Percentiles rank a stretch among this genome's conserved stretches.
These are phyloP conservation scores for Pachyuromys duprasi DNA, from an alignment of 2,797 vertebrate genomes.

Conservation along the genomic window DNA sequence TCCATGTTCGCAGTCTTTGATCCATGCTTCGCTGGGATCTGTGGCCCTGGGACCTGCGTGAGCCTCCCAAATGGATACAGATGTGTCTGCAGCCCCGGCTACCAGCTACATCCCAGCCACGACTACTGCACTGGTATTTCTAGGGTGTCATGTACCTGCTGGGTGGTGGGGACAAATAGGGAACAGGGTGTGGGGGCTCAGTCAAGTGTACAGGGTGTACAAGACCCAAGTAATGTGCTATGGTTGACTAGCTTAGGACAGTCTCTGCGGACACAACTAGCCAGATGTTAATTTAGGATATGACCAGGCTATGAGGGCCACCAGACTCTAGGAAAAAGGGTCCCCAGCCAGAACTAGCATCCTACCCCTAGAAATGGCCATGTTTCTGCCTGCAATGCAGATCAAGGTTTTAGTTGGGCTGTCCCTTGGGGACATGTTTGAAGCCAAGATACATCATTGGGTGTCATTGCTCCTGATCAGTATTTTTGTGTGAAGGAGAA, in stretches of 20 bases:
- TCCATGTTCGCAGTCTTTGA: slow-evolving; percentile 84
- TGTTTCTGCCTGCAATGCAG: background rate
- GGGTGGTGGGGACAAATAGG: background rate
- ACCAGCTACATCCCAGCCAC: slow-evolving; percentile 89
- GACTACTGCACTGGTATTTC: slow-evolving; percentile 92
- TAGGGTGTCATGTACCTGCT: background rate
- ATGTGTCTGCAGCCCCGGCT: slow-evolving; percentile 92
- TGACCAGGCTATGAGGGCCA: background rate
- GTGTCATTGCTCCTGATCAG: background rate
- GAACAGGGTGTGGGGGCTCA: background rate
- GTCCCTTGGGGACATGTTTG: background rate
- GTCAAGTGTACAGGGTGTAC: background rate
- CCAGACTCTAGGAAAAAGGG: background rate
- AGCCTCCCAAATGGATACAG: slow-evolving; percentile 91
- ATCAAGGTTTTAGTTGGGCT: background rate
- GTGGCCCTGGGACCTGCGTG: slow-evolving; percentile 92
- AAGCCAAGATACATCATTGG: background rate
- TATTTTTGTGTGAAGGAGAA: slow-evolving; percentile 31
- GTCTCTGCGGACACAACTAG: background rate
- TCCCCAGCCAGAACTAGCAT: background rate
- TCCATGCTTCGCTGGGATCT: slow-evolving; percentile 90
- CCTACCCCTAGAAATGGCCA: background rate
- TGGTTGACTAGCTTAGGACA: background rate
- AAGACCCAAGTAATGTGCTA: background rate
- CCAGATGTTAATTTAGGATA: background rate